Evolutionary conservation across 2,797 vertebrate genomes (phyloP).

Genomic region (Sparidentex hasta): DNA sequence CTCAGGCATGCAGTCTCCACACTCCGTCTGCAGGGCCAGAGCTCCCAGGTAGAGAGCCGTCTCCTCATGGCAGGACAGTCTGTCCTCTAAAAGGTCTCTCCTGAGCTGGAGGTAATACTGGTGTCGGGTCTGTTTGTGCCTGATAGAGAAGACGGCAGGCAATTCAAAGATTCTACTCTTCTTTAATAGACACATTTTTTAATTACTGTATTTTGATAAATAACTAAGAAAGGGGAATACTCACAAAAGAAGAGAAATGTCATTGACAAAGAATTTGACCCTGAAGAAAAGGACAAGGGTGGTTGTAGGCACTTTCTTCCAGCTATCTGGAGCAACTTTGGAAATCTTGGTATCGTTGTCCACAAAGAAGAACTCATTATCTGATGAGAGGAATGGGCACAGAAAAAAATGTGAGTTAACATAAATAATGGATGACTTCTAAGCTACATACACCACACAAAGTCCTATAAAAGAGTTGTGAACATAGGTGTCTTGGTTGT

Average conservation of each 20-base stretch:
- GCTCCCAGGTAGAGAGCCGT: slow-evolving; percentile 88
- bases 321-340: slow-evolving; percentile 91
- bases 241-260: slow-evolving; percentile 89
- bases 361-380: slow-evolving; percentile 93
- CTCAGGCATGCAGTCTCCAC: slow-evolving; percentile 90
- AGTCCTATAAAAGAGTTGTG: not conserved
- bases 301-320: slow-evolving; percentile 89
- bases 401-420: not conserved
- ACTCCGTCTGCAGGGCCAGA: slow-evolving; percentile 92
- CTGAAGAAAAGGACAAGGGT: slow-evolving; percentile 90
- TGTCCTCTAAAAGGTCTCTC: slow-evolving; percentile 91
- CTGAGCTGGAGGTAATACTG: slow-evolving; percentile 95
- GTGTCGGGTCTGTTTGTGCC: slow-evolving; percentile 90
- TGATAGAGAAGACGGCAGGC: slow-evolving; percentile 54
- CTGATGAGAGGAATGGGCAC: slow-evolving; percentile 73
- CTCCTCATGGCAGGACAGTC: slow-evolving; percentile 89
- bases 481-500: not conserved
- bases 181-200: not conserved
- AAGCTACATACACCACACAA: not conserved
- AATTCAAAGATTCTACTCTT: accelerated
- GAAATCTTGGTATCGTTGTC: slow-evolving; percentile 91
- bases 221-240: slow-evolving; percentile 54
- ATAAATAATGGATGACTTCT: not conserved
- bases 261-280: slow-evolving; percentile 91
- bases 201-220: too few species aligned